A percentile compares a stretch with the other conserved stretches of the same genome.
phyloP scores from a whole-genome alignment of 2,113 vertebrate species.

The Dicaeum eximium region DNA sequence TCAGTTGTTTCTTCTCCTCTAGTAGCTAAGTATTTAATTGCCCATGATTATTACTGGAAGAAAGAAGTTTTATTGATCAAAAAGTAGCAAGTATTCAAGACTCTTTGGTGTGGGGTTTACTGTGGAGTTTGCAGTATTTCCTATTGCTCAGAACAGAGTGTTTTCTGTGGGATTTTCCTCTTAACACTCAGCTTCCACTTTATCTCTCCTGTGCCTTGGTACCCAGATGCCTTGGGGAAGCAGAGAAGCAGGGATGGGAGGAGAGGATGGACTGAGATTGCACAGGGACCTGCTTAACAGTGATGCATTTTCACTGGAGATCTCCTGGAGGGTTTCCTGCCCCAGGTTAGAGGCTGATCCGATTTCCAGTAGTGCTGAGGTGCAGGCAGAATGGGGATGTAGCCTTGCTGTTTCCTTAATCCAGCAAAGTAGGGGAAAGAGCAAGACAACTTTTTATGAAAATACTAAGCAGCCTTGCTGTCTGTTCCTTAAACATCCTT shows the following conservation, averaged over 20 bases:
- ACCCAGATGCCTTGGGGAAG: not conserved
- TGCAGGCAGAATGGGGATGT: not conserved
- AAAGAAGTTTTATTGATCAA: not conserved
- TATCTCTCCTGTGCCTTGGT: not conserved
- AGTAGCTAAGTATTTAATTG: not conserved
- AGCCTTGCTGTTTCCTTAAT: not conserved
- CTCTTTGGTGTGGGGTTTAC: not conserved
- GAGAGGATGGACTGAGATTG: not conserved
- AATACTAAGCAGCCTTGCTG: not conserved
- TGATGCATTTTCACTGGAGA: fast-evolving
- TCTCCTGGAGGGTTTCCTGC: not conserved
- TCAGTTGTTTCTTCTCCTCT: not conserved
- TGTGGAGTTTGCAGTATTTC: not conserved
- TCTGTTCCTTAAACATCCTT: not conserved
- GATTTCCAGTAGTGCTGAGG: fast-evolving
- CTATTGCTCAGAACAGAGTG: not conserved
- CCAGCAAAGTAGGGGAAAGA: not conserved
- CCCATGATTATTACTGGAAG: not conserved
- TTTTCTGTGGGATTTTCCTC: not conserved
- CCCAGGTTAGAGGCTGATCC: not conserved
- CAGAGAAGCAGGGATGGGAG: not conserved
- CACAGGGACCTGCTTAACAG: not conserved
- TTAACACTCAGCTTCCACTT: not conserved
- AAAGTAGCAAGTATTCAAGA: not conserved
- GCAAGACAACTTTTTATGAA: not conserved